Evolutionary conservation across 2,888 invertebrate genomes (phyloP).

Genomic region (Hydropsyche betteni): DNA sequence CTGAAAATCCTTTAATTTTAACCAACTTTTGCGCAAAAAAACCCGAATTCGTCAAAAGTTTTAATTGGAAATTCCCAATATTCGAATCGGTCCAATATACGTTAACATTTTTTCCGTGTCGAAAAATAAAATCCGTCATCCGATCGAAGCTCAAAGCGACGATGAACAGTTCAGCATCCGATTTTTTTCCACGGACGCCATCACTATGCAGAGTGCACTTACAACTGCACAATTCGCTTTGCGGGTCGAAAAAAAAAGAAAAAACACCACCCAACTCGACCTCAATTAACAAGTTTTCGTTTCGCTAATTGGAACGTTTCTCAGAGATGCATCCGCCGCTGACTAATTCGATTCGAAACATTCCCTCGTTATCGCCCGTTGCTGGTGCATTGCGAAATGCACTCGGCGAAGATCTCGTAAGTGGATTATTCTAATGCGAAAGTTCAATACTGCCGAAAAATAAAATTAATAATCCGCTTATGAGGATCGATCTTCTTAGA

Average conservation of each 20-base stretch:
- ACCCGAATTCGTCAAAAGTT: background rate
- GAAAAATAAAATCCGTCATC: too few species aligned
- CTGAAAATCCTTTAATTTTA: too few species aligned
- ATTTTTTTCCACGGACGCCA: too few species aligned
- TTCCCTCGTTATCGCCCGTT: conserved; percentile 1
- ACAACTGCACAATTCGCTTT: too few species aligned
- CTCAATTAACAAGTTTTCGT: conserved; percentile 51
- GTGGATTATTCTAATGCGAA: conserved; percentile 14
- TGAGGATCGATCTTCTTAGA: conserved; percentile 12
- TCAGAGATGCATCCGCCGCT: conserved; percentile 44
- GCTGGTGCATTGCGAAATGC: background rate
- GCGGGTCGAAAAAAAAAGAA: too few species aligned
- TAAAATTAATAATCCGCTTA: conserved; percentile 17
- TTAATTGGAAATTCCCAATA: conserved; percentile 10
- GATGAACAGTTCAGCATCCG: too few species aligned
- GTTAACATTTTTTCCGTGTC: too few species aligned
- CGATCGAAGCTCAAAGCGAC: too few species aligned
- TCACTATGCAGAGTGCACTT: too few species aligned
- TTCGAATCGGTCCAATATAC: background rate
- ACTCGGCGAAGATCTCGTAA: background rate
- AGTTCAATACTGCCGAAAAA: background rate
- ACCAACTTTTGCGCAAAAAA: too few species aligned
- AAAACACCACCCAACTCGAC: conserved; percentile 22
- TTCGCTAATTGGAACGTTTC: conserved; percentile 51
- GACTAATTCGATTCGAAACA: background rate